A percentile compares a stretch with the other conserved stretches of the same genome.
Conservation (phyloP, 2,797 vertebrate genomes). For the Limnodromus scolopaceus region DNA sequence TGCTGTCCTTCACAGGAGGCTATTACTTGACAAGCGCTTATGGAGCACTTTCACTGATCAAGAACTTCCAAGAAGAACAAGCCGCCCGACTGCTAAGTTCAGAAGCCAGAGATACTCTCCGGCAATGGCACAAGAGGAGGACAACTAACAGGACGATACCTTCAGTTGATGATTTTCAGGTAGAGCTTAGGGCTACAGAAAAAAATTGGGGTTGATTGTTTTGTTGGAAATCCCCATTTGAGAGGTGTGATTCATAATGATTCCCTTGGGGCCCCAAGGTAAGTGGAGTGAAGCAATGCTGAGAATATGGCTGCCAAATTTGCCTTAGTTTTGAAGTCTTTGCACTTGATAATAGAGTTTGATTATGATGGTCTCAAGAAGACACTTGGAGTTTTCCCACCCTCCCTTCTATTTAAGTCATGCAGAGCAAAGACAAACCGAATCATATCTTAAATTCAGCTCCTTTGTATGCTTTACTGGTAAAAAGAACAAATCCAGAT, state of each 20-base stretch:
- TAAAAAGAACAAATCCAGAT: not conserved
- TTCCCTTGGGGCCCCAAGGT: not conserved
- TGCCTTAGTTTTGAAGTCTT: not conserved
- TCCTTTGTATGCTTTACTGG: not conserved
- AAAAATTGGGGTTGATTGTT: not conserved
- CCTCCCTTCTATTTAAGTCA: not conserved
- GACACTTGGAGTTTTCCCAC: not conserved
- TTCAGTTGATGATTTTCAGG: constrained; percentile 97
- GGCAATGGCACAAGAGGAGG: constrained; percentile 94
- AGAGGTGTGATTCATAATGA: not conserved
- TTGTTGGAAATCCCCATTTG: not conserved
- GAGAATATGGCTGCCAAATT: not conserved
- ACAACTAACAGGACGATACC: constrained; percentile 88
- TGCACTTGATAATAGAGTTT: not conserved
- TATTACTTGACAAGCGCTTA: constrained; percentile 98
- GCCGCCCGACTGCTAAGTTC: constrained; percentile 92
- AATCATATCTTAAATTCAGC: not conserved
- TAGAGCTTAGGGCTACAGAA: constrained; percentile 55
- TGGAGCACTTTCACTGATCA: constrained; percentile 94
- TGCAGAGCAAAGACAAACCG: not conserved
- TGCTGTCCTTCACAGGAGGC: constrained; percentile 82
- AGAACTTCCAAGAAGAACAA: constrained; percentile 98
- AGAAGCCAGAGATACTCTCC: constrained; percentile 91
- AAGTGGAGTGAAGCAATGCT: not conserved
- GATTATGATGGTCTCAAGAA: not conserved